Percentiles rank a stretch among this genome's conserved stretches.
phyloP scores from a whole-genome alignment of 2,797 vertebrate species.

The Cephalopachus bancanus region DNA sequence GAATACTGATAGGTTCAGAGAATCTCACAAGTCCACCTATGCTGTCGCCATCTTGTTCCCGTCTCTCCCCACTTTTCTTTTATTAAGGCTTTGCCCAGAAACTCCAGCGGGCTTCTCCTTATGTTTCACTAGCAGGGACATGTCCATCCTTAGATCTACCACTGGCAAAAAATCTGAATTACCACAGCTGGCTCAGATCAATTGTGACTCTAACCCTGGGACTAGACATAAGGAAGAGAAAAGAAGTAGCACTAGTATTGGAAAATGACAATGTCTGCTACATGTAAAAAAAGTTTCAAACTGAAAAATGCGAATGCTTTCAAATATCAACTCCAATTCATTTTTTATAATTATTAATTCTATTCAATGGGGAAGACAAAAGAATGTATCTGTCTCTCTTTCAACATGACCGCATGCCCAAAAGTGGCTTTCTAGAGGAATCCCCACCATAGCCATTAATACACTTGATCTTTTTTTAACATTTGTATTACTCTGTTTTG shows the following conservation, averaged over 20 bases:
- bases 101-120: neutral
- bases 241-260: neutral
- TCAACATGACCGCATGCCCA: neutral
- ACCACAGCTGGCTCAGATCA: neutral
- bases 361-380: slow-evolving; percentile 55
- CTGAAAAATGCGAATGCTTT: slow-evolving; percentile 64
- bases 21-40: too few species aligned
- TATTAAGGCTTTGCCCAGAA: slow-evolving; percentile 47
- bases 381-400: neutral
- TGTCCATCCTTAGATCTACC: neutral
- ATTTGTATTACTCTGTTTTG: too few species aligned
- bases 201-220: neutral
- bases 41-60: too few species aligned
- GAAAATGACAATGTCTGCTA: neutral
- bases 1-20: too few species aligned
- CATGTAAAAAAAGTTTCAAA: slow-evolving; percentile 12
- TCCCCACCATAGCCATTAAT: slow-evolving; percentile 55
- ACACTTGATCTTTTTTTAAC: neutral
- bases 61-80: neutral
- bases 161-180: slow-evolving; percentile 46
- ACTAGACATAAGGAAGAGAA: neutral
- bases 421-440: slow-evolving; percentile 15
- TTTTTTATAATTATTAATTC: slow-evolving; percentile 47
- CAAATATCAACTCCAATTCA: slow-evolving; percentile 31
- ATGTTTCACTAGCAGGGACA: neutral